phyloP scores from a whole-genome alignment of 2,113 vertebrate genomes.

The Cathartes aura region DNA sequence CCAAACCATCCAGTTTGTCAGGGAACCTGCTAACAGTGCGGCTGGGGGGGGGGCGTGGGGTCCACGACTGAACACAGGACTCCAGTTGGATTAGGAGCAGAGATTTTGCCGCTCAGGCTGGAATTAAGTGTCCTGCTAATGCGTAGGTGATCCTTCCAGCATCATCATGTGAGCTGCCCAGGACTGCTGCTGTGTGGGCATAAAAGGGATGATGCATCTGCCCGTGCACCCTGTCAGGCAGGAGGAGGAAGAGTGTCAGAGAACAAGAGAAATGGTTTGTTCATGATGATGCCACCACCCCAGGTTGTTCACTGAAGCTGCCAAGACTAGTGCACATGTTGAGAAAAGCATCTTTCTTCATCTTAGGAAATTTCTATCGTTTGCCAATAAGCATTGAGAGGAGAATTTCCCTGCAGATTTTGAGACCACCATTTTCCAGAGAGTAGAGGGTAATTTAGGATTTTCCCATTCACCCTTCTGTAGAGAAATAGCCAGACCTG shows the following conservation, averaged over 20 bases:
- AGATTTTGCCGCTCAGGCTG: not conserved
- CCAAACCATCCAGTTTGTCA: not conserved
- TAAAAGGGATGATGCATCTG: not conserved
- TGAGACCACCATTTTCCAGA: not conserved
- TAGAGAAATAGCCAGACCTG: not conserved
- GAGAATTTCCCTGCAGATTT: not conserved
- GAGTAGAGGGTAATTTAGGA: not conserved
- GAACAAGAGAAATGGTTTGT: not conserved
- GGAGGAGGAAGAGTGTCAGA: not conserved
- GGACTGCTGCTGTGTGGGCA: not conserved
- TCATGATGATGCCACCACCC: not conserved
- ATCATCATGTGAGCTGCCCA: not conserved
- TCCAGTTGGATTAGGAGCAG: not conserved
- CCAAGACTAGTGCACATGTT: not conserved
- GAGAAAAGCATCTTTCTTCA: not conserved
- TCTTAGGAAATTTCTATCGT: not conserved
- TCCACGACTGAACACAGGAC: not conserved
- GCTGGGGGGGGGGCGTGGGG: not conserved
- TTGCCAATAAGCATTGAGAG: not conserved
- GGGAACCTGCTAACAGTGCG: not conserved
- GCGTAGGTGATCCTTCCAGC: not conserved
- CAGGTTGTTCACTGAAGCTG: not conserved
- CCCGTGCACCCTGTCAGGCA: not conserved
- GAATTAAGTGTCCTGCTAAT: not conserved
- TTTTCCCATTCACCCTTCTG: not conserved